Evolutionary conservation across 2,113 vertebrate genomes (phyloP).

Genomic region (Barnardius zonarius): DNA sequence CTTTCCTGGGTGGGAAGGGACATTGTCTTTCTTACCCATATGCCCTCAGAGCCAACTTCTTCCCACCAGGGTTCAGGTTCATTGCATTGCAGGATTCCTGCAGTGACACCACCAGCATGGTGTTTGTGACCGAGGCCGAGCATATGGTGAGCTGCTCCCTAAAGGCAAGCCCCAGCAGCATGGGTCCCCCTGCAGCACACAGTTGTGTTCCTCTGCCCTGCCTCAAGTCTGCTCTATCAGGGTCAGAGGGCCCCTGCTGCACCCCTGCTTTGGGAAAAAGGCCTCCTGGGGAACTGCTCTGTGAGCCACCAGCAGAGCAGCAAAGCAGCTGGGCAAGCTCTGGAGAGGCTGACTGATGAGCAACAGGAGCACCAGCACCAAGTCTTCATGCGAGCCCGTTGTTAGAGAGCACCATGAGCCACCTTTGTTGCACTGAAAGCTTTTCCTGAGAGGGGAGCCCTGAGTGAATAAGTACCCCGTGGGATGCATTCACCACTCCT

Average conservation of each 20-base stretch:
- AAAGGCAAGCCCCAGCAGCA: neutral
- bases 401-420: neutral
- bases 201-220: neutral
- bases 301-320: neutral
- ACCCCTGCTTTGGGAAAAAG: neutral
- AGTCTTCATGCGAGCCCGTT: neutral
- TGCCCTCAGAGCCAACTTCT: neutral
- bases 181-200: rapidly evolving
- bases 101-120: neutral
- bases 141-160: neutral
- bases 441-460: neutral
- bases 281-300: neutral
- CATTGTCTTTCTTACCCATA: neutral
- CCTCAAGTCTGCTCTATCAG: rapidly evolving
- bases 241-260: rapidly evolving
- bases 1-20: neutral
- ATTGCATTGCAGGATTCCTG: neutral
- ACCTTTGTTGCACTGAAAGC: neutral
- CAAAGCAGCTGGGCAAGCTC: neutral
- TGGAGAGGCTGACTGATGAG: neutral
- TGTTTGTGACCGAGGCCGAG: neutral
- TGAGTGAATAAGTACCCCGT: neutral
- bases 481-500: neutral
- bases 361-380: neutral
- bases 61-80: too few relatives aligned